Base-by-base conservation (phyloP, 2,113 vertebrate genomes). In the Chroicocephalus ridibundus region DNA sequence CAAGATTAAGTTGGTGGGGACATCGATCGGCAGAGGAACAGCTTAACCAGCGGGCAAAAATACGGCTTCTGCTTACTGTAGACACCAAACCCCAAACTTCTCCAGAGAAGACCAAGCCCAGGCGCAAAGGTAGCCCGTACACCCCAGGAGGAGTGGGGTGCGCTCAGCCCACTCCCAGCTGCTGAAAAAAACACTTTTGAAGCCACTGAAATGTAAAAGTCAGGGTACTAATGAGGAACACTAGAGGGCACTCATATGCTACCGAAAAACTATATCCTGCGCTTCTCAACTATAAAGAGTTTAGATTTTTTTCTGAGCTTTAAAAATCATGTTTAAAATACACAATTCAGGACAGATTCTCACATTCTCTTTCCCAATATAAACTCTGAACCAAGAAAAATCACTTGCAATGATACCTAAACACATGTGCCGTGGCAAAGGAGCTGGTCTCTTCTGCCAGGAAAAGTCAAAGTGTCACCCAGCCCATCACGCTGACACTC, bases 211-310 rank as follows among this genome's bases (percentile, higher is more conserved):
- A 54, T 17, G 44, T 14, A 32, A 93, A 77, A 32, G n/a, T 4
- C 77, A 5, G 17, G 38, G 17, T 55, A 40, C 54, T 64, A 19
- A 24, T 5, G 22, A 26, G 8, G 3, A 94, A 81, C 98, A 86
- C 98, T 95, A 98, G 98, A 96, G 98, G 98, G 98, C 96, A 91
- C 96, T 96, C 96, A 91, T 13, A 89, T 25, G 97, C 97, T 81
- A 38, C 29, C 32, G 54, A 70, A 95, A 96, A 97, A 88, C n/a
- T 4, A 16, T 76, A 74, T 21, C 47, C 14, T 7, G 12, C 19
- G 1, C 13, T 82, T 61, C 34, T 27, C 65, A 26, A 31, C 9
- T 27, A 58, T 9, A 51, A 22, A 52, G 62, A 60, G 42, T 22
- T 61, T 3, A 70, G 34, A 15, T 49, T 84, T 89, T 71, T 87